Percentiles rank a stretch among this genome's conserved stretches.
Evolutionary conservation across 1,140 invertebrate species (phyloP).

Genomic region (Oncopodura yosiiana): DNA sequence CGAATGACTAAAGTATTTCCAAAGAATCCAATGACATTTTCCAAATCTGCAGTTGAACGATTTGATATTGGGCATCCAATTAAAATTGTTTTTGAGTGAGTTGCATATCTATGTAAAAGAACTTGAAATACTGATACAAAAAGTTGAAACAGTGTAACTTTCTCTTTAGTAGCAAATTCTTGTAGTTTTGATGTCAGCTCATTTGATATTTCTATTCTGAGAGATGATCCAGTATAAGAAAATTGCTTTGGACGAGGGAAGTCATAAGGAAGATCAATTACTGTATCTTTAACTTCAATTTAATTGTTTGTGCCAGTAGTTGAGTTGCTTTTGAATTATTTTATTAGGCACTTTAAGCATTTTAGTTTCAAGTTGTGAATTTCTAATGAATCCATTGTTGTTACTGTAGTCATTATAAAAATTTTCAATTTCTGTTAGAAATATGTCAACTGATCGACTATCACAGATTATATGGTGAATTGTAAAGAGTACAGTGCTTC

Average conservation of each 20-base stretch:
- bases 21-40: constrained; percentile 13
- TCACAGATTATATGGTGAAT: too few species aligned
- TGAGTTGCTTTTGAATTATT: too few species aligned
- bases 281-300: too few species aligned
- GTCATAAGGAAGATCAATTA: constrained; percentile 1
- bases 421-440: too few species aligned
- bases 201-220: not conserved
- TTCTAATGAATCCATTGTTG: too few species aligned
- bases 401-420: too few species aligned
- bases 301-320: too few species aligned
- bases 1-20: not conserved
- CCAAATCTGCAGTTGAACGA: not conserved
- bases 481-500: too few species aligned
- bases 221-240: not conserved
- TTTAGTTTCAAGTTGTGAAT: too few species aligned
- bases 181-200: not conserved
- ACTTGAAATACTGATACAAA: not conserved
- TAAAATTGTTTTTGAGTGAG: not conserved
- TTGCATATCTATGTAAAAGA: not conserved
- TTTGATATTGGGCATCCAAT: constrained; percentile 2
- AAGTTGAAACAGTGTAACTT: constrained; percentile 1
- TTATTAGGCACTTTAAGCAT: too few species aligned
- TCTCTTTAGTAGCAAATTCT: not conserved
- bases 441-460: too few species aligned
- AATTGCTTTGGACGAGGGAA: constrained; percentile 4